Base-by-base conservation (phyloP, 2,888 invertebrate species). In the Dugesia japonica region DNA sequence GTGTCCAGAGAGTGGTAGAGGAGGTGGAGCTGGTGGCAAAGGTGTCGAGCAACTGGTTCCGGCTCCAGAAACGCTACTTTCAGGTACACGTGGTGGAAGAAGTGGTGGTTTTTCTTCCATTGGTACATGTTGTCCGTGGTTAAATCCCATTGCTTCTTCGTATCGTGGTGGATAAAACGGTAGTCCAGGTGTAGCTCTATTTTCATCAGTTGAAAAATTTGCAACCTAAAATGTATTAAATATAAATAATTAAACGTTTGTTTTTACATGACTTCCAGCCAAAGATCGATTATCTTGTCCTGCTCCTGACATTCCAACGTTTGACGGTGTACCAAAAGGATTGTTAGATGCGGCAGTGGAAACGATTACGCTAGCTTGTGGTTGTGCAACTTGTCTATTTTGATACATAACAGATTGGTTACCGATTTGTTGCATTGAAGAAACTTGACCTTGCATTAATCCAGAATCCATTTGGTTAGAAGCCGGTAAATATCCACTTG, bases 281-380 rank as follows among this genome's bases (percentile, higher is more conserved):
- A 56, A 56, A 56, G 56, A 56, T 56, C 56, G 56, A 56, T 56
- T 56, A 56, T 56, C 56, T 23, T 56, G 56, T 56, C 56, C 56
- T 1, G 56, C n/a, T 56, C 56, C 56, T 13, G 56, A 56, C 4
- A 56, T 56, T 13, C 56, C 56, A 56, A 56, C 23, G 23, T 56
- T 56, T 9, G 56, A 4, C 56, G 56, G 56, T 4, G 20, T 56
- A 56, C 56, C 56, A 23, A 56, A 56, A 20, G 56, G 56, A 56
- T 56, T 56, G n/a, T 56, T 56, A 20, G 56, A 56, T 13, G 56
- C 56, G 9, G 56, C 23, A 4, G 56, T 13, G 7, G 56, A n/a
- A 9, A 56, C 56, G 23, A 56, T n/a, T 13, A 56, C 56, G 17
- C 17, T 56, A 20, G 56, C 56, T n/a, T 56, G 56, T 4, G 56